These are phyloP conservation scores for Meteorus cinctellus DNA, from an alignment of 2,888 invertebrate species.

Conservation along the genomic window DNA sequence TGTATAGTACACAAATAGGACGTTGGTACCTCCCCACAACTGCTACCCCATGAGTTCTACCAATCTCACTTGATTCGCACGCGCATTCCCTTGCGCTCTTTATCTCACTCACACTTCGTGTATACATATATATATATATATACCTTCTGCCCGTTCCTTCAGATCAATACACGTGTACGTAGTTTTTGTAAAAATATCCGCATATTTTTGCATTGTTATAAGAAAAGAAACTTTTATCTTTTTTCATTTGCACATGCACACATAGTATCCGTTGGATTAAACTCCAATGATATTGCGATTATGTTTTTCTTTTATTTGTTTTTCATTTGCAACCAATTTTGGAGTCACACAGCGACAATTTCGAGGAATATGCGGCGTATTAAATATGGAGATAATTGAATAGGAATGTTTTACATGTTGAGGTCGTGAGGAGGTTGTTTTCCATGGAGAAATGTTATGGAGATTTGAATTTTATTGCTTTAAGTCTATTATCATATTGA, in stretches of 20 bases:
- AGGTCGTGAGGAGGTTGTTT: too few relatives aligned
- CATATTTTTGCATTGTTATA: constrained; percentile 31
- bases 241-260: not conserved
- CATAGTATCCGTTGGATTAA: not conserved
- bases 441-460: too few relatives aligned
- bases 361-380: too few relatives aligned
- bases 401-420: too few relatives aligned
- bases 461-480: too few relatives aligned
- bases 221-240: constrained; percentile 9
- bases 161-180: constrained; percentile 63
- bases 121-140: not conserved
- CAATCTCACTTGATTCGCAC: constrained; percentile 26
- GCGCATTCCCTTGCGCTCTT: not conserved
- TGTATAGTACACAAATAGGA: not conserved
- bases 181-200: constrained; percentile 49
- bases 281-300: not conserved
- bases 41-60: constrained; percentile 15
- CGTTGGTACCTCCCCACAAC: constrained; percentile 16
- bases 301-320: not conserved
- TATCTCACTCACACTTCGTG: not conserved
- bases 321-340: not conserved
- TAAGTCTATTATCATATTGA: too few relatives aligned
- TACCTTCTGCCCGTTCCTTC: constrained; percentile 39
- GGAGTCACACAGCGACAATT: too few relatives aligned
- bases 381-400: too few relatives aligned